Percentiles rank a stretch among this genome's conserved stretches.
Conservation (phyloP, 1,140 invertebrate species). For the Ganaspis sp. region DNA sequence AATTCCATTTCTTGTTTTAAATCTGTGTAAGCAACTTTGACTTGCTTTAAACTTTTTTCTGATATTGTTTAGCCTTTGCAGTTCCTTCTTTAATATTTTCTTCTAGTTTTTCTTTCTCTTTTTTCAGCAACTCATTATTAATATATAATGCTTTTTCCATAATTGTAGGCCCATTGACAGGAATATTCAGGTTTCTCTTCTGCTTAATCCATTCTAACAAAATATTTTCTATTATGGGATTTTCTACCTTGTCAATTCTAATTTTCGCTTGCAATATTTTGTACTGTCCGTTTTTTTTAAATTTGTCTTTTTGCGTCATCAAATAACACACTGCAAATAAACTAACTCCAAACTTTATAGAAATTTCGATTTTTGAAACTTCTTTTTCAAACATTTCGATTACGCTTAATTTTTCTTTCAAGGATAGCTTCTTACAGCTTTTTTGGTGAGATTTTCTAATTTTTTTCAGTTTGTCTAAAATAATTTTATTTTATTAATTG, state of each 20-base stretch:
- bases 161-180: no score
- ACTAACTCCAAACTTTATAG: not conserved
- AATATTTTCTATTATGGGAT: not conserved
- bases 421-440: not conserved
- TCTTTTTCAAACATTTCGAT: not conserved
- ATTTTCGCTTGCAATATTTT: not conserved
- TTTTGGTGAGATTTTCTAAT: not conserved
- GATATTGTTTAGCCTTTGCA: no score
- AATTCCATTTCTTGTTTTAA: conserved; percentile 55
- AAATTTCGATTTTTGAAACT: not conserved
- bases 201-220: not conserved
- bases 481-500: not conserved
- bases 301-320: not conserved
- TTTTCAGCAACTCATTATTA: no score
- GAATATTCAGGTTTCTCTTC: no score
- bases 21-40: conserved; percentile 51
- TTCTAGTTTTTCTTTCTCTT: no score
- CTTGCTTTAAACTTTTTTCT: conserved; percentile 41
- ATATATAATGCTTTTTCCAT: no score
- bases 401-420: not conserved
- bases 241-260: not conserved
- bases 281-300: not conserved
- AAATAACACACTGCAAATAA: not conserved
- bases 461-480: not conserved
- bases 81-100: no score